Evolutionary conservation across 2,797 vertebrate genomes (phyloP).

Genomic region (Gila robusta): DNA sequence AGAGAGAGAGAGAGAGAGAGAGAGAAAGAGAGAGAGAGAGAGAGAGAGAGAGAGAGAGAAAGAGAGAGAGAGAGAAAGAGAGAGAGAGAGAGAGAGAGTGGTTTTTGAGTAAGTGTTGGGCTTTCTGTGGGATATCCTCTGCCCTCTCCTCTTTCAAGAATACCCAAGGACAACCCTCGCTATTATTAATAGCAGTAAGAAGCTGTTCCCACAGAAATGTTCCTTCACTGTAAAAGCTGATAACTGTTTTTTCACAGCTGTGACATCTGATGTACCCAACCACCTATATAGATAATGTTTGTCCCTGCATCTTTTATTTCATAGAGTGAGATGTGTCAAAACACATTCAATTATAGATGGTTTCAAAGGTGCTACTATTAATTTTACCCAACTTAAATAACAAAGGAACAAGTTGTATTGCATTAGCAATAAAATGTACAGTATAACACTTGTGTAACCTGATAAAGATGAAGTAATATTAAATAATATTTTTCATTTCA

Average conservation of each 20-base stretch:
- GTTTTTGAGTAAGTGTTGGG: neutral
- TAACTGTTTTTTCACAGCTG: slow-evolving; percentile 76
- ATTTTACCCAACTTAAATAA: neutral
- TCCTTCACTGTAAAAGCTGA: slow-evolving; percentile 71
- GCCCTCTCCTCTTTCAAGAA: slow-evolving; percentile 77
- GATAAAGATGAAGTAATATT: neutral
- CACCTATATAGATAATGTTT: slow-evolving; percentile 12
- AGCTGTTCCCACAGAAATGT: slow-evolving; percentile 76
- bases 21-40: slow-evolving; percentile 11
- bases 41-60: slow-evolving; percentile 14
- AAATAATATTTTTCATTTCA: neutral
- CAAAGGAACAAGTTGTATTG: neutral
- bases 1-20: slow-evolving; percentile 56
- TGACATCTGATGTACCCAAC: slow-evolving; percentile 64
- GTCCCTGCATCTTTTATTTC: neutral
- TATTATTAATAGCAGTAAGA: slow-evolving; percentile 81
- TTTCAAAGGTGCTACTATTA: neutral
- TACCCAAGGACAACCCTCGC: slow-evolving; percentile 81
- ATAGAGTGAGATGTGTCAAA: slow-evolving; percentile 1
- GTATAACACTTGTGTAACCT: neutral
- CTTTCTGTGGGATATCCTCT: slow-evolving; percentile 60
- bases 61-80: slow-evolving; percentile 54
- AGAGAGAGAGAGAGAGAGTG: slow-evolving; percentile 57
- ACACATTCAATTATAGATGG: neutral
- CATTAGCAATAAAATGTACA: neutral